A percentile compares a stretch with the other conserved stretches of the same genome.
These are phyloP conservation scores for Listrodromus nycthemerus DNA, from an alignment of 2,888 invertebrate species.

Conservation along the genomic window DNA sequence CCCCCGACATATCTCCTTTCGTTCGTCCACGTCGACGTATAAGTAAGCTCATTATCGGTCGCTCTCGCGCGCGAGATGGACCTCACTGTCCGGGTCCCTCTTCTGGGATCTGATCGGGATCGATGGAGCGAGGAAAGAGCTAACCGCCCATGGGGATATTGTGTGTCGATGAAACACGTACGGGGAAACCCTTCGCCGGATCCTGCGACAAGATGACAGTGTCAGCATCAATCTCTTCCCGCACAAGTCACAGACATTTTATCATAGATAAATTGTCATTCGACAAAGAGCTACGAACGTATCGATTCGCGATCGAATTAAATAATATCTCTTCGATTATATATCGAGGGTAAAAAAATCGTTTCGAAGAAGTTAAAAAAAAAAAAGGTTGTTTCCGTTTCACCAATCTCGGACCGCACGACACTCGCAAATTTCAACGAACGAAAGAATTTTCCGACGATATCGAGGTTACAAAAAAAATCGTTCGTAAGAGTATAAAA, in stretches of 20 bases:
- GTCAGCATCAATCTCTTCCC: constrained; percentile 21
- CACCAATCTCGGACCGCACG: too few species aligned
- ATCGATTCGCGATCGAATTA: neutral
- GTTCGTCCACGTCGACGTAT: constrained; percentile 67
- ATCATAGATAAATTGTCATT: neutral
- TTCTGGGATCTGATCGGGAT: constrained; percentile 77
- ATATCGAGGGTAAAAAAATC: neutral
- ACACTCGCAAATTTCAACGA: too few species aligned
- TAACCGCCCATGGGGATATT: constrained; percentile 82
- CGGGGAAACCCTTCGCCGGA: constrained; percentile 48
- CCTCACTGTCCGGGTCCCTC: constrained; percentile 58
- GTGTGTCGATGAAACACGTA: constrained; percentile 76
- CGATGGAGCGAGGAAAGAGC: constrained; percentile 80
- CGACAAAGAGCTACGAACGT: neutral
- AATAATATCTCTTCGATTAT: neutral
- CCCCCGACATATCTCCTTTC: constrained; percentile 26
- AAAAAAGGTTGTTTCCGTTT: neutral
- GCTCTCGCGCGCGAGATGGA: constrained; percentile 65
- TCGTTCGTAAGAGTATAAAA: neutral
- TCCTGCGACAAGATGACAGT: constrained; percentile 49
- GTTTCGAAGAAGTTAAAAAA: neutral
- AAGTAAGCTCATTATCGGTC: constrained; percentile 75
- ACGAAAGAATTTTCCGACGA: neutral
- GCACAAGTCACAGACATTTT: constrained; percentile 2
- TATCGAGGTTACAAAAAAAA: too few species aligned